These are phyloP conservation scores for Galaxea fascicularis DNA, from an alignment of 92 coral and sea anemone species.

Conservation along the genomic window DNA sequence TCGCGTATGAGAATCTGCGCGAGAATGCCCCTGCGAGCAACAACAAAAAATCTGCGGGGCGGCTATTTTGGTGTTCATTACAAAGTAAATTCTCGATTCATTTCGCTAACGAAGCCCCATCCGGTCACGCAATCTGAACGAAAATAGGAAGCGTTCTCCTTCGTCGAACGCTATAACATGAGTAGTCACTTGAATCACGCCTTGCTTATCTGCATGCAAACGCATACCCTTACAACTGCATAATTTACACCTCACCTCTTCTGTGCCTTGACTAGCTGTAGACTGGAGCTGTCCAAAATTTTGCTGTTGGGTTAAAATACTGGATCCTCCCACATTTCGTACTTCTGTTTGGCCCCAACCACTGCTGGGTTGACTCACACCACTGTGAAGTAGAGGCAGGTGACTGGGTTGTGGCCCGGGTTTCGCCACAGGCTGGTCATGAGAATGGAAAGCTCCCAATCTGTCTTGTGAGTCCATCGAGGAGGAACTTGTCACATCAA, in stretches of 20 bases:
- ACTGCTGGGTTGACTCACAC: neutral
- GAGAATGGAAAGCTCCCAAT: constrained; percentile 27
- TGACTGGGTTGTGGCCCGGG: neutral
- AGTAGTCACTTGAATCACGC: too few relatives aligned
- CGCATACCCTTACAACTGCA: neutral
- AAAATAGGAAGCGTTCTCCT: too few relatives aligned
- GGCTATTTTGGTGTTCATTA: too few relatives aligned
- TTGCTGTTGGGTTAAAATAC: neutral
- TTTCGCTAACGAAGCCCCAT: too few relatives aligned
- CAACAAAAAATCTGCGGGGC: too few relatives aligned
- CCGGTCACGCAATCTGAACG: too few relatives aligned
- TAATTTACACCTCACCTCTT: neutral
- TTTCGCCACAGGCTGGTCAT: constrained; percentile 4
- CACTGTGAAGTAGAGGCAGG: constrained; percentile 20
- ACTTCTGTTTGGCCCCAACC: constrained; percentile 17
- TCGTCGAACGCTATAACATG: too few relatives aligned
- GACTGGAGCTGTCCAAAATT: constrained; percentile 17
- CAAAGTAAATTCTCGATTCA: too few relatives aligned
- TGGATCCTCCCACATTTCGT: neutral
- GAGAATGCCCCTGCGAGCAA: too few relatives aligned
- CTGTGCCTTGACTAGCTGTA: constrained; percentile 6
- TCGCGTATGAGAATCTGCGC: too few relatives aligned
- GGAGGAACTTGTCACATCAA: neutral
- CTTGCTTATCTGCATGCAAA: too few relatives aligned
- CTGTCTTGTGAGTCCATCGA: neutral